These are phyloP conservation scores for Mystacides longicornis DNA, from an alignment of 2,888 invertebrate species.

Conservation along the genomic window DNA sequence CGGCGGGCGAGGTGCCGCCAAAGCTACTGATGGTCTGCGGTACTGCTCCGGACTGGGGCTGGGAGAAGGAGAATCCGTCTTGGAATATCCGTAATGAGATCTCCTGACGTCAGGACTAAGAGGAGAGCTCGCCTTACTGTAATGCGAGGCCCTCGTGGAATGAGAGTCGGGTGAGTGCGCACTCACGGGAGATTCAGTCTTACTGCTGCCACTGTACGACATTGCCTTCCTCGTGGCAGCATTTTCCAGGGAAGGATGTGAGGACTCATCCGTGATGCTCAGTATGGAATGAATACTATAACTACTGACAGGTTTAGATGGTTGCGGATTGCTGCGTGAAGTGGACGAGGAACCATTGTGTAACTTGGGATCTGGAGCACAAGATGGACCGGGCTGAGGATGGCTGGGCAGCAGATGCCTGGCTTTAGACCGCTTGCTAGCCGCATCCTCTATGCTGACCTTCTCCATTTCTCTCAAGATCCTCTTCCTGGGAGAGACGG, in stretches of 20 bases:
- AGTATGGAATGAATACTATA: slow-evolving; percentile 82
- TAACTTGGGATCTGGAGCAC: slow-evolving; percentile 28
- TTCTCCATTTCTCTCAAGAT: slow-evolving; percentile 75
- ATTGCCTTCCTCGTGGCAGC: slow-evolving; percentile 35
- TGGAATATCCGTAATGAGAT: slow-evolving; percentile 10
- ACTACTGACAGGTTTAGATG: slow-evolving; percentile 54
- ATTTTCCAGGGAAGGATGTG: slow-evolving; percentile 38
- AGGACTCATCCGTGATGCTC: slow-evolving; percentile 51
- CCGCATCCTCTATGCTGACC: slow-evolving; percentile 63
- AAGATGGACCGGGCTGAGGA: slow-evolving; percentile 31
- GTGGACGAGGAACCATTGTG: slow-evolving; percentile 32
- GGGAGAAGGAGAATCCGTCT: slow-evolving; percentile 38
- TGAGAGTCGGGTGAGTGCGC: slow-evolving; percentile 37
- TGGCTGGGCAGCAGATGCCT: slow-evolving; percentile 38
- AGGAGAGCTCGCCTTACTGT: slow-evolving; percentile 38
- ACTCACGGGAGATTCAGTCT: slow-evolving; percentile 41
- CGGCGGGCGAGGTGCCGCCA: slow-evolving; percentile 20
- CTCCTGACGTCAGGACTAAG: slow-evolving; percentile 31
- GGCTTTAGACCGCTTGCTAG: slow-evolving; percentile 53
- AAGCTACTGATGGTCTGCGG: slow-evolving; percentile 36
- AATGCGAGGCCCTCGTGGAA: slow-evolving; percentile 7
- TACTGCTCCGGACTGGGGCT: slow-evolving; percentile 38
- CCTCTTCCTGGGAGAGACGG: slow-evolving; percentile 76
- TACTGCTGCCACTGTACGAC: slow-evolving; percentile 33
- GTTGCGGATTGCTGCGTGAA: slow-evolving; percentile 27